Evolutionary conservation across 1,140 invertebrate species (phyloP), one percentile per base, ranked within the genome.

Genomic region (Drosophila setifemur): DNA sequence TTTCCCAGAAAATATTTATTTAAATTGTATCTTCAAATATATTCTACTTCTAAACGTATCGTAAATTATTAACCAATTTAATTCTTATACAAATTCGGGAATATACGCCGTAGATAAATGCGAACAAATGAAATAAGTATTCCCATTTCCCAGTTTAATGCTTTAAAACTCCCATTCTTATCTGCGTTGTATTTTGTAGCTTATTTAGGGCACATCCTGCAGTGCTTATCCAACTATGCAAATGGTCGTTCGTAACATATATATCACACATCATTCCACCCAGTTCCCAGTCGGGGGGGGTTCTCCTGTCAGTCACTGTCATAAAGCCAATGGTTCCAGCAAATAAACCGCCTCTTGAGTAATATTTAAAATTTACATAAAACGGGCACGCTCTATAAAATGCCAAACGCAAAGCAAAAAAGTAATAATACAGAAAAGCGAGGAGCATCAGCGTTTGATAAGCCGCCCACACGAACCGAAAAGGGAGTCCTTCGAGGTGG

Each of bases 281-380:
- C 25, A 1, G 16, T 42, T 11, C 12, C 19, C 21, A 19, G 8
- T 18, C 2, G 25, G 37, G 18, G 3, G 19, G 6, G 12, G n/a
- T n/a, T n/a, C n/a, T 25, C 44, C 47, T 43, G 66, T 26, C 63
- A 55, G 37, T 48, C 50, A 40, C 48, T 52, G 49, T 55, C 44
- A 61, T 47, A 33, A 52, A 53, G 57, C 52, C 57, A 54, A 35
- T 55, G 33, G 25, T 40, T 44, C 35, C 45, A 57, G 44, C 39
- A 55, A 55, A 72, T 67, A 67, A 68, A 74, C 50, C 43, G 43
- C 44, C 45, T 67, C 63, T 67, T 43, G 37, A 43, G 47, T 53
- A 67, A 67, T 67, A 67, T 78, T 60, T 69, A 73, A 73, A 78
- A 78, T 79, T 78, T 74, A 75, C 75, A 79, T 79, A 81, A 81